These are phyloP conservation scores for Thera britannica DNA, from an alignment of 2,888 invertebrate genomes.

Conservation along the genomic window DNA sequence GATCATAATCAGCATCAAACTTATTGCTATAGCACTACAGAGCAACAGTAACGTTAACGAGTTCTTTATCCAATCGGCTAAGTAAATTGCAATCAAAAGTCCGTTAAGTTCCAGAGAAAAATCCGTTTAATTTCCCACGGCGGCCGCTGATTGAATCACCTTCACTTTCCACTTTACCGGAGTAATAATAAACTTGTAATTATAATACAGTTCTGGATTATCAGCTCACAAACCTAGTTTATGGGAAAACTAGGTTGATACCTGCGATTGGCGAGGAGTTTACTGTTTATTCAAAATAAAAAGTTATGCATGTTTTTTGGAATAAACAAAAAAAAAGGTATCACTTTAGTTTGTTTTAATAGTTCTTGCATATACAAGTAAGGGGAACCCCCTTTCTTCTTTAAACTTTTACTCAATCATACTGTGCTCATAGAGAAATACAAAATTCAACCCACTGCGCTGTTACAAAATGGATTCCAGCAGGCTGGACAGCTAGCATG, in stretches of 20 bases:
- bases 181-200: slow-evolving; percentile 30
- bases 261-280: background rate
- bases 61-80: slow-evolving; percentile 10
- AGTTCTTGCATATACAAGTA: no score
- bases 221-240: slow-evolving; percentile 34
- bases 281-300: background rate
- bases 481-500: no score
- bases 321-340: no score
- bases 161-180: slow-evolving; percentile 36
- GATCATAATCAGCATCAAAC: background rate
- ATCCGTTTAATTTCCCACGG: slow-evolving; percentile 36
- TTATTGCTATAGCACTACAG: background rate
- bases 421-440: no score
- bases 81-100: slow-evolving; percentile 25
- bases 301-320: no score
- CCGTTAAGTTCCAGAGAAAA: slow-evolving; percentile 31
- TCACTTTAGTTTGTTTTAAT: no score
- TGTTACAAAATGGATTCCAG: no score
- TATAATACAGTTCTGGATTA: slow-evolving; percentile 35
- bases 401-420: no score
- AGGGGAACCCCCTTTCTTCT: no score
- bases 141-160: slow-evolving; percentile 39
- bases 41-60: slow-evolving; percentile 1
- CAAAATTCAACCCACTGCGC: no score
- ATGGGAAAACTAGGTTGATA: slow-evolving; percentile 30